phyloP scores from a whole-genome alignment of 2,888 invertebrate genomes.

The Eledone cirrhosa region DNA sequence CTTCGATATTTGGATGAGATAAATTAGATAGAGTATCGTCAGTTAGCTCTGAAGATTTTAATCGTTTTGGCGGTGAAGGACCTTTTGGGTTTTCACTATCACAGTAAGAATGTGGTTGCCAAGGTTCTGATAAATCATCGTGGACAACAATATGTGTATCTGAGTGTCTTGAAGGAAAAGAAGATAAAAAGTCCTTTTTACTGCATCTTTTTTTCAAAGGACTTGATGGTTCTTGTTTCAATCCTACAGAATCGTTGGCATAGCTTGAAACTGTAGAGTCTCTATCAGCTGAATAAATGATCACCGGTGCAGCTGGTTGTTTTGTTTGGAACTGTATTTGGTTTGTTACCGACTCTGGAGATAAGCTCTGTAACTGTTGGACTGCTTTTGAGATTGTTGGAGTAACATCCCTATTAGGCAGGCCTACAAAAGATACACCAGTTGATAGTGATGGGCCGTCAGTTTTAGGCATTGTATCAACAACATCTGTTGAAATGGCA shows the following conservation, averaged over 20 bases:
- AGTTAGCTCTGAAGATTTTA: neutral
- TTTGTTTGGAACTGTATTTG: too few relatives aligned
- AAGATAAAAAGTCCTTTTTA: slow-evolving; percentile 8
- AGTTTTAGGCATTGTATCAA: neutral
- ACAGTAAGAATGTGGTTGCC: slow-evolving; percentile 1
- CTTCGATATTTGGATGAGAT: neutral
- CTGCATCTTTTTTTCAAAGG: neutral
- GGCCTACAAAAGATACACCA: neutral
- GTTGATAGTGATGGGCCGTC: neutral
- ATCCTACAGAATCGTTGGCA: too few relatives aligned
- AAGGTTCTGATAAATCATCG: slow-evolving; percentile 16
- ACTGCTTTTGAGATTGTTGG: slow-evolving; percentile 1
- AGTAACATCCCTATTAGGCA: slow-evolving; percentile 3
- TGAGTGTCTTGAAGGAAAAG: slow-evolving; percentile 22
- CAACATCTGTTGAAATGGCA: neutral
- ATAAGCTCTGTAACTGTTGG: slow-evolving; percentile 1
- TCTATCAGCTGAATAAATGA: too few relatives aligned
- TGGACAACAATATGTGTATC: neutral
- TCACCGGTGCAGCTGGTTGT: too few relatives aligned
- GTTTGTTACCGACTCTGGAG: neutral
- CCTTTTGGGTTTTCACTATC: neutral
- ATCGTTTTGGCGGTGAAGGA: neutral
- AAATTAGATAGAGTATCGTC: neutral
- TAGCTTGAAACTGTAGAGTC: too few relatives aligned
- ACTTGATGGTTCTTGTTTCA: slow-evolving; percentile 14